These are phyloP conservation scores for Agriotes lineatus DNA, from an alignment of 2,888 invertebrate species.

Conservation along the genomic window DNA sequence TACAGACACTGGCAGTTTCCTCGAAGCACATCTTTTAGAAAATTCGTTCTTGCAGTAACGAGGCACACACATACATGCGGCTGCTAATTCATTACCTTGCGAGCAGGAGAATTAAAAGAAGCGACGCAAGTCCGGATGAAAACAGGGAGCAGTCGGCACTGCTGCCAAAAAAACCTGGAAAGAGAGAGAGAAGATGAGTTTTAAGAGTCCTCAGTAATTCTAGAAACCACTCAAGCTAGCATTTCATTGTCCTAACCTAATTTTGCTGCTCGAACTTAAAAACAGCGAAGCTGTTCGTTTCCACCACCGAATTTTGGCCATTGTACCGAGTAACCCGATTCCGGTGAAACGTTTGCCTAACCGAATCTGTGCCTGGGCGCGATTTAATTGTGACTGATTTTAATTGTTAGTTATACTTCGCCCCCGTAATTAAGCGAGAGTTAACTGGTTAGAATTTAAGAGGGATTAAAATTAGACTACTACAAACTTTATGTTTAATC, in stretches of 20 bases:
- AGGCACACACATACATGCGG: constrained; percentile 20
- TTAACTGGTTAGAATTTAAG: no score
- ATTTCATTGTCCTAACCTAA: no score
- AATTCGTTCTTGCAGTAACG: background rate
- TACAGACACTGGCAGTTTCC: constrained; percentile 9
- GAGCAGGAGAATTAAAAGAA: constrained; percentile 33
- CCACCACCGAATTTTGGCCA: background rate
- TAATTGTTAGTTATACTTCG: no score
- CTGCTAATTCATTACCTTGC: constrained; percentile 41
- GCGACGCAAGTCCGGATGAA: constrained; percentile 22
- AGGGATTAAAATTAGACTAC: no score
- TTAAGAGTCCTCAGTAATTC: background rate
- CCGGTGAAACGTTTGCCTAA: no score
- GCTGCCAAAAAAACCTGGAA: constrained; percentile 39
- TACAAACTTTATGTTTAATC: no score
- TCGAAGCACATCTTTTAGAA: constrained; percentile 12
- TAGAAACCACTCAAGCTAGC: no score
- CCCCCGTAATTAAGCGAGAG: no score
- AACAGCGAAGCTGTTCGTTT: background rate
- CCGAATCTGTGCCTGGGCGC: no score
- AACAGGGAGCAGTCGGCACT: constrained; percentile 21
- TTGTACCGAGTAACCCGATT: no score
- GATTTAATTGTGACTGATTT: no score
- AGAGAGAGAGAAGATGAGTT: background rate
- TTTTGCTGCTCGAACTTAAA: background rate